Evolutionary conservation across 2,888 invertebrate genomes (phyloP), one percentile per base, ranked within the genome.

Genomic region (Latrodectus elegans): DNA sequence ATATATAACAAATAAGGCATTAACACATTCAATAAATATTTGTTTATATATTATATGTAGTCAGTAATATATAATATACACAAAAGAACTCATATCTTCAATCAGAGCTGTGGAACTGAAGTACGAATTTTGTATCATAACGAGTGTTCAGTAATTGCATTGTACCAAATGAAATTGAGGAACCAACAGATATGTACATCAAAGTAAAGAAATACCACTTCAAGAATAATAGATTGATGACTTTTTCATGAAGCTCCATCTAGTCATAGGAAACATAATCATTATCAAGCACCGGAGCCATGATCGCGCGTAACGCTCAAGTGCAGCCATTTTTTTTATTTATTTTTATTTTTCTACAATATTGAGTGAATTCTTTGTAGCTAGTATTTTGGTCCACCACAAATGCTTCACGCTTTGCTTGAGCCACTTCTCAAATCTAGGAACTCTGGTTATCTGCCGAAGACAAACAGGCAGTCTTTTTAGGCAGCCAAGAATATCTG

Each of bases 391-490:
- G 88, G 88, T 88, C 88, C 88, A 84, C 84, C 84, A 72, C 88
- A 78, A 76, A 70, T 26, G 26, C 70, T 75, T 73, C 77, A 60
- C 64, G 72, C 73, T 60, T 68, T 79, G 67, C 67, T 88, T 88
- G 88, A 88, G 88, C 88, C 84, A 80, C 88, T 87, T 81, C 73
- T 87, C 82, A 84, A 78, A 78, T 64, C 80, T 88, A 88, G 88
- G 88, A 88, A 88, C 88, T 88, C 88, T 88, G 83, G 88, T 80
- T 79, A 80, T 80, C 83, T 88, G 84, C 88, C 84, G 78, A 76
- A 75, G 88, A 88, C 83, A 88, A 77, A 72, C 78, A 83, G 84
- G 88, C 88, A 88, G 88, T 84, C 79, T 68, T 38, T 38, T 60
- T 81, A 88, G 86, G 86, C 86, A 81, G 81, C 86, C 86, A 87